Evolutionary conservation across 2,797 vertebrate genomes (phyloP), one percentile per base, ranked within the genome.

Genomic region (Luscinia luscinia): DNA sequence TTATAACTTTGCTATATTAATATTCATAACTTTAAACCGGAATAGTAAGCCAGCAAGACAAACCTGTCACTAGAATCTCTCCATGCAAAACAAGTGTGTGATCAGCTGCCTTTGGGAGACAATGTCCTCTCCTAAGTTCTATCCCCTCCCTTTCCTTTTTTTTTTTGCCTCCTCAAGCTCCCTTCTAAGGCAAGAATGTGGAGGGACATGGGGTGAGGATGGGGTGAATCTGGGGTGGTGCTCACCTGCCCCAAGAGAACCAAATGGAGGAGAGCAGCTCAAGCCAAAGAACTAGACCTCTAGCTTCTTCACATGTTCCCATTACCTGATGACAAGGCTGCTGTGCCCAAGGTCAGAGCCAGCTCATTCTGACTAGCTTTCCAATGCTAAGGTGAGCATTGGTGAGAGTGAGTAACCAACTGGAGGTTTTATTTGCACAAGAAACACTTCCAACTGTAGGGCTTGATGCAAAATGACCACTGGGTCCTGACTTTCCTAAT

Each of bases 1-100:
- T 98, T 98, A 97, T 95, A 98, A 98, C 97, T 97, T 97, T 90
- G 59, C 88, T 89, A 70, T 94, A 98, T 98, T 98, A 97, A 97
- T 97, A 97, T 98, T 98, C 97, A 98, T 98, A 95, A 93, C 97
- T 96, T 97, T 96, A 97, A 97, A 96, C 94, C 36, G 30, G 97
- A 97, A 97, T 97, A 97, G 97, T 97, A 97, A 97, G 96, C 83
- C 95, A 93, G 95, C 90, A 79, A 19, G 82, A 95, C 95, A 97
- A 97, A 95, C 84, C 93, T 97, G 90, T 95, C 97, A 93, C 68
- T 97, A 95, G 97, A 94, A 88, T 93, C 81, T 89, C 85, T 94
- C 96, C 96, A 82, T 49, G 89, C 77, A 97, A 96, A 96, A 95
- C 90, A 96, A 95, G 77, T 15, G 55, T 83, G 76, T 69, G 94